These are phyloP conservation scores for Cantharis nigra DNA, from an alignment of 2,888 invertebrate species.

Conservation along the genomic window DNA sequence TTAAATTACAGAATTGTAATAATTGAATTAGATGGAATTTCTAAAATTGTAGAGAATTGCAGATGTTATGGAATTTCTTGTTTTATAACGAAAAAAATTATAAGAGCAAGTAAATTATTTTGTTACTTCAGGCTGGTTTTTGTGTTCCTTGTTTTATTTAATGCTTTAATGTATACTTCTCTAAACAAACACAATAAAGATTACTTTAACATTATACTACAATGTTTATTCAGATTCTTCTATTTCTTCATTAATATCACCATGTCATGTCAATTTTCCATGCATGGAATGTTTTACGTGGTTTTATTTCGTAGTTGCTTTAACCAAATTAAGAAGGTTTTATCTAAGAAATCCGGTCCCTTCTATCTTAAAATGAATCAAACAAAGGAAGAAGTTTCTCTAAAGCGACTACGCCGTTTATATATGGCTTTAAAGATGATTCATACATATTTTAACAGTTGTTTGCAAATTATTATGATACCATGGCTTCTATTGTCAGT, in stretches of 20 bases:
- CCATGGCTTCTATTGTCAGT: background rate
- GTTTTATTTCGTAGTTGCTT: background rate
- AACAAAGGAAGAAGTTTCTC: background rate
- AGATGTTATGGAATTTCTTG: background rate
- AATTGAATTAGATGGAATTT: background rate
- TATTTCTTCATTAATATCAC: background rate
- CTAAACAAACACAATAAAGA: background rate
- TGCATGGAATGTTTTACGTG: background rate
- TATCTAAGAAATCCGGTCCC: background rate
- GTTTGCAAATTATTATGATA: background rate
- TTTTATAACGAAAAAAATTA: background rate
- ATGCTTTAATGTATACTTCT: background rate
- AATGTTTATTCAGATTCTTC: background rate
- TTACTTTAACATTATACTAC: background rate
- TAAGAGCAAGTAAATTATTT: background rate
- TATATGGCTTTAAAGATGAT: background rate
- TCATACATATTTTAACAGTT: background rate
- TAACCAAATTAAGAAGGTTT: background rate
- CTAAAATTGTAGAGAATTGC: background rate
- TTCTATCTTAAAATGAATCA: background rate
- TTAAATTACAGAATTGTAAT: background rate
- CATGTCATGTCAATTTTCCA: background rate
- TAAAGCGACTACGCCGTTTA: background rate
- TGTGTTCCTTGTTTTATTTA: fast-evolving
- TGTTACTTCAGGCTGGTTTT: background rate